Conservation (phyloP, 2,797 vertebrate genomes). For the Dryobates pubescens region DNA sequence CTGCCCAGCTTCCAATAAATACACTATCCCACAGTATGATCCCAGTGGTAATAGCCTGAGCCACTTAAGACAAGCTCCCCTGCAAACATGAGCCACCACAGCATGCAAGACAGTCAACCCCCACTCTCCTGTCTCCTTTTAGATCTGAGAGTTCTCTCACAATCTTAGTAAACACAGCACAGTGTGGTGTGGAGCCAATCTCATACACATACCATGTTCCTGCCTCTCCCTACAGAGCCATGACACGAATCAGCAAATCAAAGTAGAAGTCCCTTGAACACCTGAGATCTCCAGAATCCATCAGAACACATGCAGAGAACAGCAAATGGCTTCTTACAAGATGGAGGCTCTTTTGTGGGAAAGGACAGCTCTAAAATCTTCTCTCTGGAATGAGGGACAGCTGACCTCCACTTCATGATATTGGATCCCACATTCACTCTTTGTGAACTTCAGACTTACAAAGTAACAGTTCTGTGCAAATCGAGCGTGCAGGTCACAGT, state of each 20-base stretch:
- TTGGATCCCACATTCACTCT: neutral
- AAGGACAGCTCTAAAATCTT: neutral
- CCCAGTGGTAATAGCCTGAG: neutral
- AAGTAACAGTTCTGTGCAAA: neutral
- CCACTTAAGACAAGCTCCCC: neutral
- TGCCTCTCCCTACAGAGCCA: neutral
- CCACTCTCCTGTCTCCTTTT: neutral
- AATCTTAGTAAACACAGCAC: neutral
- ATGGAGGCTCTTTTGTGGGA: neutral
- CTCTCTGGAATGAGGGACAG: neutral
- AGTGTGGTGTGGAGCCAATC: neutral
- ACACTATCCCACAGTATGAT: neutral
- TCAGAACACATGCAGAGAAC: neutral
- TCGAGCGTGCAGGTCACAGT: neutral
- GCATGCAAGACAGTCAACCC: neutral
- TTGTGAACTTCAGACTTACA: neutral
- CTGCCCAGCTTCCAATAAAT: neutral
- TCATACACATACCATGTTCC: fast-evolving
- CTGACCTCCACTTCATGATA: fast-evolving
- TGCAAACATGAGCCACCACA: neutral
- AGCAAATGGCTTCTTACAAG: neutral
- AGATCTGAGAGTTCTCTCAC: neutral
- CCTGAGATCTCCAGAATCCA: conserved; percentile 2
- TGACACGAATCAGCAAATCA: conserved; percentile 4
- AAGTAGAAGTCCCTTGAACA: neutral